Conservation (phyloP, 2,113 vertebrate genomes). For the Corythornis cristatus region DNA sequence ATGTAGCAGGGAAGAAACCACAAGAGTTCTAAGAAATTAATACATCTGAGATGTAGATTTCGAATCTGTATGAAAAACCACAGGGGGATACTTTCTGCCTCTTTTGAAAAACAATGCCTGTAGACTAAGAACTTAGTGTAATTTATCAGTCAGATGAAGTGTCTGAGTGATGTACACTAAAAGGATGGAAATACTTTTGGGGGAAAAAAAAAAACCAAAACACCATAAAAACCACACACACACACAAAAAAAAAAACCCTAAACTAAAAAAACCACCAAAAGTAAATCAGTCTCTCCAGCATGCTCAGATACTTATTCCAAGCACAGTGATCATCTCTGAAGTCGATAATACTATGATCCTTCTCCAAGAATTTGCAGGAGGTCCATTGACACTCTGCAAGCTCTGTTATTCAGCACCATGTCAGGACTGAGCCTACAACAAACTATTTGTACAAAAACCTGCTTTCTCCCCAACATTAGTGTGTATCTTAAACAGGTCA, state of each 20-base stretch:
- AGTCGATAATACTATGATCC: background rate
- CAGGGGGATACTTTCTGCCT: background rate
- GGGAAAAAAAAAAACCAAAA: background rate
- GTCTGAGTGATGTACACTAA: background rate
- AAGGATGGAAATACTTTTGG: background rate
- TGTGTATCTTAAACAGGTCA: background rate
- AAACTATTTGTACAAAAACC: background rate
- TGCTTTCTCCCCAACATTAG: background rate
- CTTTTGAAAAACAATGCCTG: background rate
- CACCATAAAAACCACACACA: no score
- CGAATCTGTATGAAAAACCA: background rate
- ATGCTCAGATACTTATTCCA: background rate
- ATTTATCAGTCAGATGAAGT: background rate
- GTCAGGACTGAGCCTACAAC: background rate
- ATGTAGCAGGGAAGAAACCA: background rate
- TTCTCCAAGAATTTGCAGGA: background rate
- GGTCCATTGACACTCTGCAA: rapidly evolving
- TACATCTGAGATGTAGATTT: background rate
- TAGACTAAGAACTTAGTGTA: background rate
- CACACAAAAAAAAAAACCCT: no score
- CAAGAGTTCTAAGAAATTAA: background rate
- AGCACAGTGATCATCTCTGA: background rate
- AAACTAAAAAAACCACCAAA: background rate
- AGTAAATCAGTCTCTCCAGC: background rate
- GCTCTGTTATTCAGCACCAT: background rate